Evolutionary conservation across 2,888 invertebrate genomes (phyloP), one percentile per base, ranked within the genome.

Genomic region (Heliconius erato): DNA sequence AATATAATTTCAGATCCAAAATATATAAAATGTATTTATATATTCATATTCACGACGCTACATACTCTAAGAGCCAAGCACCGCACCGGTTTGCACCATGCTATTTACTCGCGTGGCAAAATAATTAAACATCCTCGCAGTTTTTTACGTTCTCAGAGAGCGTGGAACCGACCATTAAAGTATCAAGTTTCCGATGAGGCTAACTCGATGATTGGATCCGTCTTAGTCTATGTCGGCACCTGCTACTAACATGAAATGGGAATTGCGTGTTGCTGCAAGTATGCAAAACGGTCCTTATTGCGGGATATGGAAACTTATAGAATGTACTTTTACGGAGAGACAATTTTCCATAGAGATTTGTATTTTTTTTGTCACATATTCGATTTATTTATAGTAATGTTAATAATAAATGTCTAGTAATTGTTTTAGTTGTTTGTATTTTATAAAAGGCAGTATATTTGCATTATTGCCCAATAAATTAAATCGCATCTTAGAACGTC

Each of bases 201-300:
- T 94, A 93, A 94, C 94, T 94, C 92, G 92, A 92, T 94, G 93
- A 94, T 94, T 93, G 93, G 89, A 89, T 89, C 90, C 92, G 92
- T 92, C 92, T 91, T 91, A 91, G 90, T 87, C 85, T 85, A 85
- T 86, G 87, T 88, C 87, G 86, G 88, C 91, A 91, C 89, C 91
- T 91, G 91, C 89, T 86, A 84, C 82, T 84, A 84, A 84, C 79
- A 83, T 82, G 83, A 83, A 86, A 84, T 85, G 82, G 74, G 76
- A 76, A 84, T 82, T 83, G 84, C 84, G 79, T 81, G 80, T 40
- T 79, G 63, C 67, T 74, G 54, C 79, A 77, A 79, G 76, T 81
- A 80, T 77, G 77, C 74, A 80, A 81, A 78, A 59, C 74, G 84
- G 69, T 79, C 54, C 78, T 82, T 82, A 76, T 79, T 82, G 80